These are phyloP conservation scores for Paragorgia papillata DNA, from an alignment of 92 coral and sea anemone genomes.

Conservation along the genomic window DNA sequence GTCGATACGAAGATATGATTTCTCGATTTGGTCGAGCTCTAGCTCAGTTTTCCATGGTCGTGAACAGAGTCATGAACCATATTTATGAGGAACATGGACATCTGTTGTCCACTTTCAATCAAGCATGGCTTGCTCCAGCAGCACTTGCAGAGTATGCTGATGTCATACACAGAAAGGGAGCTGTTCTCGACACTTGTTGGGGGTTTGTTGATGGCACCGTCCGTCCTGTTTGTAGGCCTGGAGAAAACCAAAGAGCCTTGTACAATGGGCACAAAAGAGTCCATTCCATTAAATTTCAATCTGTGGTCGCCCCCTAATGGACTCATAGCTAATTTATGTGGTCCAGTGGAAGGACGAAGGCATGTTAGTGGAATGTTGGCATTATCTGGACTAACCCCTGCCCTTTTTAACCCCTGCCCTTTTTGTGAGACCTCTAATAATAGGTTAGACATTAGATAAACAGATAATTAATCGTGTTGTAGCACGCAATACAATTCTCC, in stretches of 20 bases:
- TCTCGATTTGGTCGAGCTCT: conserved; percentile 55
- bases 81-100: conserved; percentile 38
- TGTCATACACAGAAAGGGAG: conserved; percentile 39
- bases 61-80: conserved; percentile 44
- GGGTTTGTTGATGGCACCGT: conserved; percentile 63
- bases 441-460: no score
- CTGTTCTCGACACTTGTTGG: conserved; percentile 49
- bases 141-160: conserved; percentile 26
- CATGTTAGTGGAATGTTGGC: no score
- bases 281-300: no score
- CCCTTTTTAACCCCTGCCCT: no score
- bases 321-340: neutral
- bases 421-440: no score
- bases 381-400: no score
- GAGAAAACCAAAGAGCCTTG: conserved; percentile 45
- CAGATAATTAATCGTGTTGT: no score
- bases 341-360: no score
- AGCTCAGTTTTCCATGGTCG: conserved; percentile 47
- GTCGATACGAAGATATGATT: conserved; percentile 50
- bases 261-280: conserved; percentile 53
- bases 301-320: no score
- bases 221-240: conserved; percentile 53
- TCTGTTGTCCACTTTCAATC: conserved; percentile 38
- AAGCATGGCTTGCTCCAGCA: conserved; percentile 58
- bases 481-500: no score